Evolutionary conservation across 2,797 vertebrate genomes (phyloP).

Genomic region (Acanthis flammea): DNA sequence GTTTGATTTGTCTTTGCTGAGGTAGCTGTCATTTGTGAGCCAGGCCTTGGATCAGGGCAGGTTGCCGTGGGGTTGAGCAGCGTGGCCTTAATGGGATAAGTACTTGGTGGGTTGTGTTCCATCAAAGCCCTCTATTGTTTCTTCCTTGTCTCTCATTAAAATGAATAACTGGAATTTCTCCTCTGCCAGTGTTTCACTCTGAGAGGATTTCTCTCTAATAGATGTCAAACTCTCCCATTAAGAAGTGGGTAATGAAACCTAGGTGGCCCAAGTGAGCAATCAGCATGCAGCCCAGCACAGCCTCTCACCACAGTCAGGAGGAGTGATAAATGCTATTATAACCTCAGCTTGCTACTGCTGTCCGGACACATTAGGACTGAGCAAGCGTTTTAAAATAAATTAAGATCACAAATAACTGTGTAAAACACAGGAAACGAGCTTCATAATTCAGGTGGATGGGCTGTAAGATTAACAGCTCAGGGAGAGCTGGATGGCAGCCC

Average conservation of each 20-base stretch:
- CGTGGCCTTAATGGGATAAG: slow-evolving; percentile 48
- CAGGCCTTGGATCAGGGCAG: neutral
- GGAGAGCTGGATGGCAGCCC: slow-evolving; percentile 11
- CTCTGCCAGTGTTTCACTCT: slow-evolving; percentile 48
- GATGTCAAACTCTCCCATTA: slow-evolving; percentile 62
- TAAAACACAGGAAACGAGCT: slow-evolving; percentile 47
- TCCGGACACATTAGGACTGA: slow-evolving; percentile 55
- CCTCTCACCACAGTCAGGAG: slow-evolving; percentile 30
- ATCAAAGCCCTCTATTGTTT: slow-evolving; percentile 50
- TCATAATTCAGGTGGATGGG: slow-evolving; percentile 59
- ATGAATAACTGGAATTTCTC: slow-evolving; percentile 58
- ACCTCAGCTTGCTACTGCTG: slow-evolving; percentile 34
- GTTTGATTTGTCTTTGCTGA: neutral
- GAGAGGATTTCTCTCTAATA: slow-evolving; percentile 64
- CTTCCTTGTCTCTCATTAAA: slow-evolving; percentile 59
- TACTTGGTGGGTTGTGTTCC: neutral
- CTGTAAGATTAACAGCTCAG: slow-evolving; percentile 36
- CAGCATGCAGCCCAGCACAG: slow-evolving; percentile 50
- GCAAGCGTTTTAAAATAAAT: slow-evolving; percentile 66
- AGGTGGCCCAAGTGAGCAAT: slow-evolving; percentile 60
- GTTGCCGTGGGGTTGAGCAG: neutral
- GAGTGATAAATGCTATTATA: slow-evolving; percentile 64
- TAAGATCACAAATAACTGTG: slow-evolving; percentile 66
- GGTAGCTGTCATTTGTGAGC: neutral
- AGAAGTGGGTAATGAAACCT: slow-evolving; percentile 68